Evolutionary conservation across 2,888 invertebrate genomes (phyloP), one percentile per base, ranked within the genome.

Genomic region (Pristionchus exspectatus): DNA sequence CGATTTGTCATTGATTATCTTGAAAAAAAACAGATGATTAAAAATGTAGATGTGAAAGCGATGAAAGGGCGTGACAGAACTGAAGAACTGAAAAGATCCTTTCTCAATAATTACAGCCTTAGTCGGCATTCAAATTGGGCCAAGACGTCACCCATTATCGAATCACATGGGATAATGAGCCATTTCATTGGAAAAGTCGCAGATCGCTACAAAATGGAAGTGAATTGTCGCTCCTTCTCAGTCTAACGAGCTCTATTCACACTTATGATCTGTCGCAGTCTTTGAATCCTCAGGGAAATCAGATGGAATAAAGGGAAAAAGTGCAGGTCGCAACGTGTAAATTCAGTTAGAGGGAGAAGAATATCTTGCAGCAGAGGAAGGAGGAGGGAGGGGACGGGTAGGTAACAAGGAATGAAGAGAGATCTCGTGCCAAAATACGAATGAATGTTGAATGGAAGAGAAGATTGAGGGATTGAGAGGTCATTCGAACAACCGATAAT

Each of bases 161-260:
- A 50, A 50, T 50, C 44, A 50, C 44, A 50, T 30, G 69, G 5
- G 14, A 69, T 69, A 30, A 69, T 69, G 69, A 30, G 30, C 30
- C 5, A 69, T 2, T 30, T 9, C 27, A 30, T 5, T 24, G 7
- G 66, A 59, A 59, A 72, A 16, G 72, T 59, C 16, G 33, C 2
- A 33, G 72, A 18, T 27, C 16, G 5, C 30, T 30, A 27, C 12
- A 14, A 18, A 33, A 7, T 30, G 72, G 66, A 72, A 33, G n/a
- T 72, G 69, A 12, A 27, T 27, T 18, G n/a, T n/a, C n/a, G 4
- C n/a, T 66, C 27, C 66, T 66, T 27, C n/a, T 27, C 66, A 21
- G 27, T 72, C 33, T 72, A 72, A 72, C 72, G 12, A 72, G 72
- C 72, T 72, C 72, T 33, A 72, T 72, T 72, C 72, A 72, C 33